These are phyloP conservation scores for Drosophila triauraria DNA, from an alignment of 1,140 invertebrate species.

Conservation along the genomic window DNA sequence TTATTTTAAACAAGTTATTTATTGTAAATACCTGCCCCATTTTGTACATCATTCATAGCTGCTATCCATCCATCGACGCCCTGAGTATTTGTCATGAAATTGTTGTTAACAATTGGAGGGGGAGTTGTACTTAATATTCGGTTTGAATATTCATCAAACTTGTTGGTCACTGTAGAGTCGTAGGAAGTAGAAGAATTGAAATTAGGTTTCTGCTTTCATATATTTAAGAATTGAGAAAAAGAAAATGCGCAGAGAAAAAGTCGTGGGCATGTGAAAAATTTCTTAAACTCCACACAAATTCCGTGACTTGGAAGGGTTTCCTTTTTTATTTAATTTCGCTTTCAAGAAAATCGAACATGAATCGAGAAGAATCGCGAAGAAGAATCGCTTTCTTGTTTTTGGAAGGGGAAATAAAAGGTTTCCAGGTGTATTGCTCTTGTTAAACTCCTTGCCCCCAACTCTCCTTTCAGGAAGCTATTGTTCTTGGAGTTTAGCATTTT, in stretches of 20 bases:
- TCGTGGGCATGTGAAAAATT: constrained; percentile 31
- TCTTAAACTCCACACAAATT: constrained; percentile 19
- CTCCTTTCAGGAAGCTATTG: constrained; percentile 41
- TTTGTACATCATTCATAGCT: constrained; percentile 66
- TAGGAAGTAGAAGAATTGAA: background rate
- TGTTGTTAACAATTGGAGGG: constrained; percentile 31
- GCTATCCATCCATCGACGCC: constrained; percentile 72
- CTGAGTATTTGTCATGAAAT: constrained; percentile 66
- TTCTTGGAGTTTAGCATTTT: constrained; percentile 37
- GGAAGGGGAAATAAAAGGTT: constrained; percentile 23
- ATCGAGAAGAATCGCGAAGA: constrained; percentile 11
- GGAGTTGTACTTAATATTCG: constrained; percentile 38
- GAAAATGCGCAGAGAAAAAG: background rate
- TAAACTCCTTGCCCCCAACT: constrained; percentile 3
- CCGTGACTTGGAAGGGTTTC: constrained; percentile 48
- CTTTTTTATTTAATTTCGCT: constrained; percentile 43
- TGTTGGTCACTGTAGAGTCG: constrained; percentile 46
- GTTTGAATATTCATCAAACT: constrained; percentile 66
- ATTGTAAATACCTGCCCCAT: constrained; percentile 53
- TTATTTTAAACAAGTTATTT: background rate
- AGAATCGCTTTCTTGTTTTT: constrained; percentile 12
- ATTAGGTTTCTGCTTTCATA: background rate
- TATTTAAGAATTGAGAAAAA: constrained; percentile 3
- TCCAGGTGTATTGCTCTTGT: constrained; percentile 30
- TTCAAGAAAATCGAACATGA: constrained; percentile 25